These are phyloP conservation scores for Martes flavigula DNA, from an alignment of 2,797 vertebrate species.

Conservation along the genomic window DNA sequence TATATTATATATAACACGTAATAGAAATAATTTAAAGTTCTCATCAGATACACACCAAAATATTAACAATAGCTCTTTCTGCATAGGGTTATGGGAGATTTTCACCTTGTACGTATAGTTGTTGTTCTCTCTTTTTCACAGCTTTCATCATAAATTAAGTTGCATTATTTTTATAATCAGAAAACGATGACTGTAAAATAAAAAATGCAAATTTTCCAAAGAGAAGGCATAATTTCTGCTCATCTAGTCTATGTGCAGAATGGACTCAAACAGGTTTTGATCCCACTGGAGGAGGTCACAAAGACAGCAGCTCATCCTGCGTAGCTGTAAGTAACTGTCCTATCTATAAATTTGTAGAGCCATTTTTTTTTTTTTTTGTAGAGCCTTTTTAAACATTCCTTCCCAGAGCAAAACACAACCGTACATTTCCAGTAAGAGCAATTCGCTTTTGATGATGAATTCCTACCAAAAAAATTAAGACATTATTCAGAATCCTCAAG, in stretches of 20 bases:
- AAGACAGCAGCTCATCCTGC: not conserved
- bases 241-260: not conserved
- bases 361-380: not conserved
- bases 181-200: not conserved
- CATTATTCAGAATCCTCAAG: conserved; percentile 52
- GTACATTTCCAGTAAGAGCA: conserved; percentile 16
- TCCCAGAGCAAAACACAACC: conserved; percentile 1
- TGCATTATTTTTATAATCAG: not conserved
- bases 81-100: not conserved
- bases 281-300: too few species aligned
- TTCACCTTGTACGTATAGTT: not conserved
- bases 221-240: not conserved
- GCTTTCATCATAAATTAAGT: not conserved
- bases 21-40: not conserved
- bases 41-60: not conserved
- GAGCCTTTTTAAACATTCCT: not conserved
- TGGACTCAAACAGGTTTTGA: not conserved
- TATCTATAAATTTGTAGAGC: not conserved
- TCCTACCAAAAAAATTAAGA: conserved; percentile 60
- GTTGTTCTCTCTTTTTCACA: not conserved
- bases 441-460: conserved; percentile 13
- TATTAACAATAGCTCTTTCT: not conserved
- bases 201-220: not conserved
- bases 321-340: not conserved
- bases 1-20: not conserved